Conservation (phyloP, 1,140 invertebrate genomes). For the Dolichoris vasculosae region DNA sequence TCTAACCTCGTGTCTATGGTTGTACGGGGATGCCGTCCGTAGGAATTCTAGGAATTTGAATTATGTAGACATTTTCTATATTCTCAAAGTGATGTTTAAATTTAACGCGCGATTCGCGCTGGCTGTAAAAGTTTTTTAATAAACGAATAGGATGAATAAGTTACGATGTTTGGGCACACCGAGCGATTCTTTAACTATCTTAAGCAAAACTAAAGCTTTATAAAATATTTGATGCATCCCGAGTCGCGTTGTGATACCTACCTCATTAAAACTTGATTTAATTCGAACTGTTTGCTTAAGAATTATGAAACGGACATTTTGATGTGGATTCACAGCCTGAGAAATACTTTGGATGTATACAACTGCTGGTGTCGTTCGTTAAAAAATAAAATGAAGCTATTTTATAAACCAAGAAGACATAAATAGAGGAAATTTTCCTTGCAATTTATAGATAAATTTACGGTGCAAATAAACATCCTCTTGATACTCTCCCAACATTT, state of each 20-base stretch:
- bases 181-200: not conserved
- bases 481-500: not conserved
- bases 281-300: not conserved
- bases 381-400: not conserved
- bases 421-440: not conserved
- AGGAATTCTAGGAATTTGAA: conserved; percentile 9
- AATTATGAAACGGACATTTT: conserved; percentile 2
- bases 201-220: not conserved
- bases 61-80: not conserved
- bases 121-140: not conserved
- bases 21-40: not conserved
- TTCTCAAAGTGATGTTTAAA: not conserved
- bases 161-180: not conserved
- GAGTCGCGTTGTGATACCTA: not conserved
- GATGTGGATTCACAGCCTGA: not conserved
- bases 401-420: not conserved
- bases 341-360: not conserved
- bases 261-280: not conserved
- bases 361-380: not conserved
- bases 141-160: conserved; percentile 9
- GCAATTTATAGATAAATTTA: not conserved
- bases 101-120: not conserved
- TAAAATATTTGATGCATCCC: not conserved
- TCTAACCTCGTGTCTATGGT: not conserved
- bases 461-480: not conserved